A percentile compares a stretch with the other conserved stretches of the same genome.
phyloP scores from a whole-genome alignment of 2,888 invertebrate genomes.

The Cyclophora punctaria region DNA sequence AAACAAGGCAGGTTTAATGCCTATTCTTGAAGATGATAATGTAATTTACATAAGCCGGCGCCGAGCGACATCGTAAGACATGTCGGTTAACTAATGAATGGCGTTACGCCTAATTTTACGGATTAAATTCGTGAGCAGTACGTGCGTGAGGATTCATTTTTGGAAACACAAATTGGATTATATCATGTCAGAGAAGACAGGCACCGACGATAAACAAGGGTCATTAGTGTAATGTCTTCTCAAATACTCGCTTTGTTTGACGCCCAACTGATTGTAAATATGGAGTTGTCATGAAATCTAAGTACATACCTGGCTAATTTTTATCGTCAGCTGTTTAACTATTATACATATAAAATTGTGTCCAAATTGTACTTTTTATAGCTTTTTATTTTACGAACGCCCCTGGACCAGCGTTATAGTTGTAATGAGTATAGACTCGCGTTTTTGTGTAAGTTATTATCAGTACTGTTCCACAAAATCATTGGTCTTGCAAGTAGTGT shows the following conservation, averaged over 20 bases:
- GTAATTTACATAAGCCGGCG: constrained; percentile 54
- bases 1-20: constrained; percentile 30
- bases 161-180: constrained; percentile 16
- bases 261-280: not conserved
- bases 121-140: constrained; percentile 11
- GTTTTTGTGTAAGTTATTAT: no score
- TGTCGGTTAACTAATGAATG: constrained; percentile 34
- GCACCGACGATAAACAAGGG: not conserved
- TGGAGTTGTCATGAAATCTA: not conserved
- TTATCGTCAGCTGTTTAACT: not conserved
- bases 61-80: constrained; percentile 27
- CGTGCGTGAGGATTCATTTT: constrained; percentile 11
- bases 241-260: not conserved
- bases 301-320: not conserved
- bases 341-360: no score
- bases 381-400: no score
- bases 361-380: no score
- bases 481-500: no score
- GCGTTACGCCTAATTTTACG: constrained; percentile 22
- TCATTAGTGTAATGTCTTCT: not conserved
- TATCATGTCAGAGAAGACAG: not conserved
- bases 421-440: no score
- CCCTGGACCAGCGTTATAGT: no score
- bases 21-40: constrained; percentile 54
- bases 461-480: no score